A percentile compares a stretch with the other conserved stretches of the same genome.
phyloP scores from a whole-genome alignment of 2,888 invertebrate genomes.

The Agrotis exclamationis region DNA sequence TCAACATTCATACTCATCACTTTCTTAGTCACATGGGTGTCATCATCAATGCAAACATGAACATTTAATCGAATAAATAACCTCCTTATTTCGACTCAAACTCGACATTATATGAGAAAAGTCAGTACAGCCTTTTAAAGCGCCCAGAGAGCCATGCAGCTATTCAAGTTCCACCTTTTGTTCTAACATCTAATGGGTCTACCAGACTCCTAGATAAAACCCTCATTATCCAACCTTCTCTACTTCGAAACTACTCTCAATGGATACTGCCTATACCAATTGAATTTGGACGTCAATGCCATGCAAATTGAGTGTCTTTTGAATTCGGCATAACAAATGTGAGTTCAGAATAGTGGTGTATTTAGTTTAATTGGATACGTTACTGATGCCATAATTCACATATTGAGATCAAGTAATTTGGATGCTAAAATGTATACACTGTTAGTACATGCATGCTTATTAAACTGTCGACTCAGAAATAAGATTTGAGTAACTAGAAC shows the following conservation, averaged over 20 bases:
- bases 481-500: too few relatives aligned
- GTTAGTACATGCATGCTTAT: too few relatives aligned
- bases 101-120: neutral
- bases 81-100: neutral
- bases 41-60: too few relatives aligned
- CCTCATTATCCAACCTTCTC: conserved; percentile 23
- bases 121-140: neutral
- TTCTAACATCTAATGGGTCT: conserved; percentile 22
- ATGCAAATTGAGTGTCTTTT: conserved; percentile 19
- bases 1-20: too few relatives aligned
- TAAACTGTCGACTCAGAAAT: too few relatives aligned
- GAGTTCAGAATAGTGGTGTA: neutral
- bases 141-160: neutral
- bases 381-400: neutral
- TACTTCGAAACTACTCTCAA: conserved; percentile 16
- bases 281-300: conserved; percentile 11
- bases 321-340: conserved; percentile 1
- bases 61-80: neutral
- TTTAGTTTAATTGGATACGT: neutral
- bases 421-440: too few relatives aligned
- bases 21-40: too few relatives aligned
- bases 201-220: neutral
- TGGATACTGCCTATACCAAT: neutral
- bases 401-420: too few relatives aligned
- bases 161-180: conserved; percentile 25